A percentile compares a stretch with the other conserved stretches of the same genome.
These are phyloP conservation scores for Stomorhina lunata DNA, from an alignment of 2,888 invertebrate genomes.

Conservation along the genomic window DNA sequence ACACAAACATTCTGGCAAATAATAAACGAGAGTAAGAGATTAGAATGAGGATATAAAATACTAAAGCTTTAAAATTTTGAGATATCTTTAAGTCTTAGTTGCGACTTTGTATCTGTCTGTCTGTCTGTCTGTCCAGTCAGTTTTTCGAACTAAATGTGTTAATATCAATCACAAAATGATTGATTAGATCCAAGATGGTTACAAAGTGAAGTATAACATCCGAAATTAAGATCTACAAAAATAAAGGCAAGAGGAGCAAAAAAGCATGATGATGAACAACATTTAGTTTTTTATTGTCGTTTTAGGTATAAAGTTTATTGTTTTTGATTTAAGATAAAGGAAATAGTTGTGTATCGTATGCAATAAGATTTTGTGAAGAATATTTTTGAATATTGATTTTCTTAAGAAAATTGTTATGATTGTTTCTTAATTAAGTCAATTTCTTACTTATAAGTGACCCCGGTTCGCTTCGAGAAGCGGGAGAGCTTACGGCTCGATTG, in stretches of 20 bases:
- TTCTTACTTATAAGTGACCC: too few species aligned
- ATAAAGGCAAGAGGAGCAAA: background rate
- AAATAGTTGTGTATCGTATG: background rate
- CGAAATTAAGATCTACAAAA: constrained; percentile 44
- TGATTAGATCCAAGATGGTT: constrained; percentile 51
- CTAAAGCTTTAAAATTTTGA: constrained; percentile 4
- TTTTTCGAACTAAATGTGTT: constrained; percentile 58
- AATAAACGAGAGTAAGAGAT: constrained; percentile 43
- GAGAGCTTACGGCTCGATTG: too few species aligned
- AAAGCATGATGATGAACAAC: constrained; percentile 17
- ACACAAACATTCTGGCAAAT: background rate
- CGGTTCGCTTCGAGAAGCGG: too few species aligned
- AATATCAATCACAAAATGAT: constrained; percentile 65
- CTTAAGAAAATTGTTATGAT: too few species aligned
- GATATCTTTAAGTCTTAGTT: too few species aligned
- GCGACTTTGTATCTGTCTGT: too few species aligned
- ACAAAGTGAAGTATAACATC: constrained; percentile 32
- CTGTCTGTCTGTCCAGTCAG: constrained; percentile 1
- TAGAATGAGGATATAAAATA: constrained; percentile 36
- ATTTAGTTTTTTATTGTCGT: too few species aligned
- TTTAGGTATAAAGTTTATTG: constrained; percentile 19
- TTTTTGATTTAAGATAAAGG: constrained; percentile 10
- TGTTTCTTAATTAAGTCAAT: too few species aligned
- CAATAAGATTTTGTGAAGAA: background rate
- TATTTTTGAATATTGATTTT: too few species aligned